phyloP scores from a whole-genome alignment of 2,888 invertebrate genomes.

The Chloroclysta siterata region DNA sequence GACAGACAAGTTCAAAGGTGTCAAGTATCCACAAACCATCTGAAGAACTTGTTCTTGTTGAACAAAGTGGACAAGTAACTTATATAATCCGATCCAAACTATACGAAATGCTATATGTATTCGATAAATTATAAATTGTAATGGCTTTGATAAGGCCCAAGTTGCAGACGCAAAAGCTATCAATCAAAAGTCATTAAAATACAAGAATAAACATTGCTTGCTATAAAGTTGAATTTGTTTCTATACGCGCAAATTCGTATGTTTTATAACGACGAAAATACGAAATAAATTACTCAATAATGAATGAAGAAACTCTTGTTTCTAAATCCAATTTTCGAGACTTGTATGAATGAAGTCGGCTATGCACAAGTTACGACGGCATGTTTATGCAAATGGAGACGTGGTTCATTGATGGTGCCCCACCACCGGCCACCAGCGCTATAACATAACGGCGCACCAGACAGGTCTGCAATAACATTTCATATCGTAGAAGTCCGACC shows the following conservation, averaged over 20 bases:
- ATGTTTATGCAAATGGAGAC: slow-evolving; percentile 64
- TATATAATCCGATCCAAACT: not conserved
- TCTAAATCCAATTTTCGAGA: slow-evolving; percentile 42
- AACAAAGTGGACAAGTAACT: slow-evolving; percentile 6
- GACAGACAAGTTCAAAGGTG: slow-evolving; percentile 38
- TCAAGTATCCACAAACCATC: not conserved
- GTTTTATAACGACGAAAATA: slow-evolving; percentile 11
- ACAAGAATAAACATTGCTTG: slow-evolving; percentile 25
- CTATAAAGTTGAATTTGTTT: slow-evolving; percentile 17
- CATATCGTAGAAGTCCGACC: slow-evolving; percentile 34
- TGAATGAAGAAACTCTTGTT: slow-evolving; percentile 33
- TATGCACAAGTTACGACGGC: slow-evolving; percentile 54
- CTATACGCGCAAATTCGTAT: slow-evolving; percentile 19
- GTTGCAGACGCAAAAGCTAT: slow-evolving; percentile 27
- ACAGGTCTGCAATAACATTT: slow-evolving; percentile 49
- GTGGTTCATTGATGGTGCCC: slow-evolving; percentile 63
- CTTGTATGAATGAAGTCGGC: slow-evolving; percentile 45
- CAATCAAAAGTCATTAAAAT: slow-evolving; percentile 31
- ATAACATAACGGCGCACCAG: slow-evolving; percentile 53
- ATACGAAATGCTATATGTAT: not conserved
- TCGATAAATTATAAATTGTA: slow-evolving; percentile 10
- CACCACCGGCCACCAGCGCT: slow-evolving; percentile 51
- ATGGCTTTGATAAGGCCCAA: slow-evolving; percentile 23
- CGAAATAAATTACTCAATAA: slow-evolving; percentile 31
- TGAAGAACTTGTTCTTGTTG: slow-evolving; percentile 3